A percentile compares a stretch with the other conserved stretches of the same genome.
Conservation (phyloP, 2,888 invertebrate species). For the Tenthredo amoena region DNA sequence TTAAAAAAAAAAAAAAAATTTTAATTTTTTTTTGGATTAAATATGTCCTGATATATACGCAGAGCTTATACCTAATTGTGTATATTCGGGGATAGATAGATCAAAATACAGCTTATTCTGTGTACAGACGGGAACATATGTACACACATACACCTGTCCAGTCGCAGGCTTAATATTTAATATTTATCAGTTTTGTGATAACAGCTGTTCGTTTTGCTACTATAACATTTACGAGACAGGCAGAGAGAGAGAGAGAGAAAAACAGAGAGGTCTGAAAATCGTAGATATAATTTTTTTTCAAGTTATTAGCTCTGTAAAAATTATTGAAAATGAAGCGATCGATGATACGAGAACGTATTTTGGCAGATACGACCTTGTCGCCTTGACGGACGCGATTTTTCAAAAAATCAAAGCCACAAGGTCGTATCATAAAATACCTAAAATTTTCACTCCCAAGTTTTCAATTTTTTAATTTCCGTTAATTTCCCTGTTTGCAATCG, state of each 20-base stretch:
- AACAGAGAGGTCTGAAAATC: background rate
- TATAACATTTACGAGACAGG: background rate
- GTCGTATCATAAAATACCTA: no score
- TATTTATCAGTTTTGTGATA: slow-evolving; percentile 20
- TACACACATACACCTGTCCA: background rate
- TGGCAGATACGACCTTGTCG: no score
- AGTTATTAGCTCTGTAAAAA: no score
- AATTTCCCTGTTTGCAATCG: no score
- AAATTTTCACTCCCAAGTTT: no score
- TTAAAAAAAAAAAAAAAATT: no score
- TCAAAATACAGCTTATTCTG: background rate
- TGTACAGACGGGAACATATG: background rate
- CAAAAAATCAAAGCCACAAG: no score
- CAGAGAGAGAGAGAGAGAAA: no score
- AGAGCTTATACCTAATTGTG: background rate
- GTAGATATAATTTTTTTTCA: background rate
- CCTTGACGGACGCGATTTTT: no score
- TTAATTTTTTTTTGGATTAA: background rate
- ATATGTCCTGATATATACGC: background rate
- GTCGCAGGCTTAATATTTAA: background rate
- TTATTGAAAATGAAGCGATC: no score
- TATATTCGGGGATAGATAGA: background rate
- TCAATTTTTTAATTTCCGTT: no score
- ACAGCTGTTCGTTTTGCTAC: background rate
- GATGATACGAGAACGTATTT: no score